Evolutionary conservation across 1,140 invertebrate species (phyloP).

Genomic region (Teleogryllus occipitalis): DNA sequence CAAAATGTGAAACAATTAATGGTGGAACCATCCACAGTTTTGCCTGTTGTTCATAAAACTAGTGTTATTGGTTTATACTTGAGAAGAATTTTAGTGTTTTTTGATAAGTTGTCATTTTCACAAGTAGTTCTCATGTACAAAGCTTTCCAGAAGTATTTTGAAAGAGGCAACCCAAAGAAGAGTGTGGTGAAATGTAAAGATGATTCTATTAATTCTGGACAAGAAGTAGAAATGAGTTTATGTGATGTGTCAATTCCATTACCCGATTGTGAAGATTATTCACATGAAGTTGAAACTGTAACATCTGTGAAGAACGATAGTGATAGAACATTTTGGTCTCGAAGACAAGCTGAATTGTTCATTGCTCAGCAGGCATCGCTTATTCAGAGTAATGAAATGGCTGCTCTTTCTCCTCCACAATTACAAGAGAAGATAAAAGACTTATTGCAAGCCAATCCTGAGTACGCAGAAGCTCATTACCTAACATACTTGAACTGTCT

Average conservation of each 20-base stretch:
- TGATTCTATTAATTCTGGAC: constrained; percentile 17
- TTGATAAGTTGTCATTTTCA: constrained; percentile 74
- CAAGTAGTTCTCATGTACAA: constrained; percentile 62
- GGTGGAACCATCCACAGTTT: constrained; percentile 31
- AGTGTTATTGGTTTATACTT: constrained; percentile 56
- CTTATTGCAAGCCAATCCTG: constrained; percentile 69
- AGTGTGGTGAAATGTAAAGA: not conserved
- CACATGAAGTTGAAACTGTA: constrained; percentile 15
- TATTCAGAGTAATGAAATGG: constrained; percentile 68
- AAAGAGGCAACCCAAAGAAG: constrained; percentile 34
- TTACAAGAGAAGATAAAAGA: constrained; percentile 67
- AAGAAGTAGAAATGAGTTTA: constrained; percentile 21
- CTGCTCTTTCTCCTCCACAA: constrained; percentile 63
- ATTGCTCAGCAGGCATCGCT: constrained; percentile 76
- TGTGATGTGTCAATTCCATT: constrained; percentile 33
- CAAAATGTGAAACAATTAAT: constrained; percentile 44
- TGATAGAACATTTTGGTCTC: constrained; percentile 59
- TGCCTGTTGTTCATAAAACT: constrained; percentile 34
- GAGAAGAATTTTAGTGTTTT: constrained; percentile 65
- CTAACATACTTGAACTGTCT: constrained; percentile 84
- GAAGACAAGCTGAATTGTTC: constrained; percentile 78
- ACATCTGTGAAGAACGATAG: constrained; percentile 29
- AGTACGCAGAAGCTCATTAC: constrained; percentile 80
- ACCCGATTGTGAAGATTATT: constrained; percentile 4
- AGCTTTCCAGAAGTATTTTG: constrained; percentile 54